A percentile compares a stretch with the other conserved stretches of the same genome.
Conservation (phyloP, 2,113 vertebrate species). For the Candoia aspera region DNA sequence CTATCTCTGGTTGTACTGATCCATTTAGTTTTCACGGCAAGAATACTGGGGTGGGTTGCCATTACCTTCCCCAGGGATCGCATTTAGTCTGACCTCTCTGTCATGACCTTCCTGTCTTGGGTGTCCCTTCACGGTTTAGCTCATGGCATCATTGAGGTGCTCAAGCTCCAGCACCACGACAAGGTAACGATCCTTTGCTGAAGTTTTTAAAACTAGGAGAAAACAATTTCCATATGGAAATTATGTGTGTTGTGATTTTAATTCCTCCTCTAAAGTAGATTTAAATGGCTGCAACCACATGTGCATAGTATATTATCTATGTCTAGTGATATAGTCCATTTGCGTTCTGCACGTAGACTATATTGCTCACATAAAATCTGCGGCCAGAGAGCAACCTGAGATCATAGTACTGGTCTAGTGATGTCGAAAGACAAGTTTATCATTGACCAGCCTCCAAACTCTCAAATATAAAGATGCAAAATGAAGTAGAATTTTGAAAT, state of each 20-base stretch:
- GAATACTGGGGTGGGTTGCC: too few species aligned
- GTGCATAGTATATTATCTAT: conserved; percentile 76
- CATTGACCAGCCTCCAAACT: conserved; percentile 78
- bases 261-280: background rate
- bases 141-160: too few species aligned
- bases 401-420: conserved; percentile 84
- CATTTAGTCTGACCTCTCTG: too few species aligned
- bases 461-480: conserved; percentile 63
- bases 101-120: too few species aligned
- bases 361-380: conserved; percentile 72
- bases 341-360: conserved; percentile 74
- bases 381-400: conserved; percentile 75
- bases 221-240: background rate
- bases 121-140: too few species aligned
- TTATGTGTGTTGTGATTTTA: background rate
- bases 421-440: conserved; percentile 63
- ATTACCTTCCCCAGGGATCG: too few species aligned
- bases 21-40: too few species aligned
- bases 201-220: background rate
- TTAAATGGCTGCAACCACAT: conserved; percentile 68
- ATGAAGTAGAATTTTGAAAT: background rate
- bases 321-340: conserved; percentile 70
- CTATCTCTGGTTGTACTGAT: too few species aligned
- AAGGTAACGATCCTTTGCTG: too few species aligned
- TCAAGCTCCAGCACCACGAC: too few species aligned